phyloP scores from a whole-genome alignment of 1,140 invertebrate species.

The Drosophila prosaltans region DNA sequence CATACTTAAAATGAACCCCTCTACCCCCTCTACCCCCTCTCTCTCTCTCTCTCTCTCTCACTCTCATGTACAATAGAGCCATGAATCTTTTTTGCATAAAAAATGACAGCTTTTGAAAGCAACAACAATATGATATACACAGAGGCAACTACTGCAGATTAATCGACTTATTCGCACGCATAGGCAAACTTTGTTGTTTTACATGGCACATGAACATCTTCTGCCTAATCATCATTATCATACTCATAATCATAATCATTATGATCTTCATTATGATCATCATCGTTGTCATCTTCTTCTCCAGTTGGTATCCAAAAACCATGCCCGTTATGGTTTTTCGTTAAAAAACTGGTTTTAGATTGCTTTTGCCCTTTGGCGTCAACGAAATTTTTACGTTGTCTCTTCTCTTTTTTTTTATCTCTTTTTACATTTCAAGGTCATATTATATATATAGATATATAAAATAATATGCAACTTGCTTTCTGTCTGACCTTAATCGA shows the following conservation, averaged over 20 bases:
- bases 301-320: constrained; percentile 18
- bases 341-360: constrained; percentile 46
- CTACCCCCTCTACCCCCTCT: neutral
- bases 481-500: constrained; percentile 71
- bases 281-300: constrained; percentile 8
- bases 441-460: constrained; percentile 34
- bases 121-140: constrained; percentile 34
- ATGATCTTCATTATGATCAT: constrained; percentile 20
- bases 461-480: constrained; percentile 65
- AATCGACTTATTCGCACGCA: constrained; percentile 77
- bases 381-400: constrained; percentile 12
- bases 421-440: constrained; percentile 66
- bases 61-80: constrained; percentile 6
- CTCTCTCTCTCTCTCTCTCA: neutral
- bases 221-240: constrained; percentile 23
- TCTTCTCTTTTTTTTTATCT: constrained; percentile 14
- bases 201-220: constrained; percentile 54
- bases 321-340: constrained; percentile 39
- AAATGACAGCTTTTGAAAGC: neutral
- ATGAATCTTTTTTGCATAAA: constrained; percentile 13
- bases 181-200: constrained; percentile 51
- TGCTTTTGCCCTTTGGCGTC: constrained; percentile 47
- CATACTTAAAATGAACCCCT: neutral
- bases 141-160: constrained; percentile 56
- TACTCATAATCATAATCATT: constrained; percentile 18